Evolutionary conservation across 1,140 invertebrate genomes (phyloP).

Genomic region (Heliothis virescens): DNA sequence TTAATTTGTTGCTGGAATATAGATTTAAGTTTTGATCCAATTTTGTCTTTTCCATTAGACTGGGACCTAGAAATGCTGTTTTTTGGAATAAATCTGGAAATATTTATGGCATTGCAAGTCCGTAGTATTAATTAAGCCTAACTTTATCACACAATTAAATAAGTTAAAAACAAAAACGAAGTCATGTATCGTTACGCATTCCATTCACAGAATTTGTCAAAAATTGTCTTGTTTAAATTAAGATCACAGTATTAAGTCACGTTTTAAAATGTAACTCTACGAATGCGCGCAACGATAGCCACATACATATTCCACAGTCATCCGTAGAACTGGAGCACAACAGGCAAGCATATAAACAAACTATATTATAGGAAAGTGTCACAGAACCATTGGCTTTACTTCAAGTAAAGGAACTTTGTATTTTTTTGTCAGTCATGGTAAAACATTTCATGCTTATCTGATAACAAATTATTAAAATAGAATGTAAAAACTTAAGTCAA

Average conservation of each 20-base stretch:
- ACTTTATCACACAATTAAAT: conserved; percentile 82
- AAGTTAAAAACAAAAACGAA: conserved; percentile 77
- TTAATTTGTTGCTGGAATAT: conserved; percentile 53
- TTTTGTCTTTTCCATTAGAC: conserved; percentile 49
- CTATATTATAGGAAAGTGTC: conserved; percentile 73
- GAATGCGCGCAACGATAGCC: conserved; percentile 78
- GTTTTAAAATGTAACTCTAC: conserved; percentile 81
- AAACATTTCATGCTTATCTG: conserved; percentile 47
- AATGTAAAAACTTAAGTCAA: conserved; percentile 54
- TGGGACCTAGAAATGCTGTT: conserved; percentile 77
- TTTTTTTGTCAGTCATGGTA: conserved; percentile 37
- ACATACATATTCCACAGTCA: conserved; percentile 85
- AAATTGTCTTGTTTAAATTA: conserved; percentile 85
- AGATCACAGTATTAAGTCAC: conserved; percentile 86
- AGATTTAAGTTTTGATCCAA: conserved; percentile 43
- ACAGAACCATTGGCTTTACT: conserved; percentile 69
- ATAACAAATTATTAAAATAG: conserved; percentile 50
- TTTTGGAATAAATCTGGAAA: conserved; percentile 73
- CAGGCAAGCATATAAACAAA: conserved; percentile 63
- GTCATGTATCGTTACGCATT: conserved; percentile 74
- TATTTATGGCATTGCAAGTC: conserved; percentile 79
- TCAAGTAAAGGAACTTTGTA: conserved; percentile 51
- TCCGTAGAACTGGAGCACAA: conserved; percentile 74
- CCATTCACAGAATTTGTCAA: conserved; percentile 82
- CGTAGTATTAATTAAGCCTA: conserved; percentile 77